Conservation (phyloP, 53 echinoderm and acorn worm species). For the Paracentrotus lividus region DNA sequence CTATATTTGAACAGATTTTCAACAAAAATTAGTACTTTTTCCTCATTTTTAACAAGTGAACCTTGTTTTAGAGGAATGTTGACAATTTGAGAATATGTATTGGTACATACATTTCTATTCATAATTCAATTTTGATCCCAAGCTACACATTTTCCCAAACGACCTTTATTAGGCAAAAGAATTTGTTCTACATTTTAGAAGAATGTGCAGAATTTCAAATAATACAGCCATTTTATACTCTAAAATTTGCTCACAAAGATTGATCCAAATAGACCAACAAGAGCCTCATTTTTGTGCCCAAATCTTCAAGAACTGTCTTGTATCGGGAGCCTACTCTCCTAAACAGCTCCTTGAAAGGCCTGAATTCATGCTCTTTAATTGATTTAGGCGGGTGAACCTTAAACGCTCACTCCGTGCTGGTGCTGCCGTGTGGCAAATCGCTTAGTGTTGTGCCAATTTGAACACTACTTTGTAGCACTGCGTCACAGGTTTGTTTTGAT, state of each 20-base stretch:
- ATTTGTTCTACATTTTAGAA: neutral
- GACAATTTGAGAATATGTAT: neutral
- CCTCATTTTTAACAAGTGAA: neutral
- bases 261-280: neutral
- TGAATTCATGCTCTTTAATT: conserved; percentile 27
- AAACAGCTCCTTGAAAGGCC: neutral
- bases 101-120: neutral
- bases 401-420: neutral
- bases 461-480: neutral
- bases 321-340: neutral
- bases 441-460: conserved; percentile 15
- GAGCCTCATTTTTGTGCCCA: neutral
- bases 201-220: neutral
- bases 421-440: conserved; percentile 5
- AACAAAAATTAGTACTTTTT: neutral
- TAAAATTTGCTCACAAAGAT: neutral
- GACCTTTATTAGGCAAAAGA: conserved; percentile 21
- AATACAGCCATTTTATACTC: neutral
- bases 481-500: conserved; percentile 41
- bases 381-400: conserved; percentile 8
- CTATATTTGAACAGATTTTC: neutral
- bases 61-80: neutral
- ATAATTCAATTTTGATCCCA: neutral
- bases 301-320: conserved; percentile 10
- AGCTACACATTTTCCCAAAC: neutral